phyloP scores from a whole-genome alignment of 2,888 invertebrate genomes.

The Theretra japonica region DNA sequence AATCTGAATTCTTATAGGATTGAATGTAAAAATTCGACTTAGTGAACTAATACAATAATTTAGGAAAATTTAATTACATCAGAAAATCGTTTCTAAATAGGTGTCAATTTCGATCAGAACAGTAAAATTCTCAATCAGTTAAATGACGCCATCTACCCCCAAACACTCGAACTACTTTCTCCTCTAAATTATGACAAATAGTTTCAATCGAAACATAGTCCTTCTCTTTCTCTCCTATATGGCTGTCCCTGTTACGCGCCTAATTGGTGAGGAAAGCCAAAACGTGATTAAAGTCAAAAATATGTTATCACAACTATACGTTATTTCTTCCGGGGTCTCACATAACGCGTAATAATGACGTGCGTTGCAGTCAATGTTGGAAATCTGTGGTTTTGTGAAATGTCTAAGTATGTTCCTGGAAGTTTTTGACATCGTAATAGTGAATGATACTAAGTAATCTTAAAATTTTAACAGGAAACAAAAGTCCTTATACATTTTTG shows the following conservation, averaged over 20 bases:
- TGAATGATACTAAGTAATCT: too few relatives aligned
- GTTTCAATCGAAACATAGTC: too few relatives aligned
- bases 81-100: too few relatives aligned
- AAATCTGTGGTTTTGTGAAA: background rate
- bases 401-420: background rate
- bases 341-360: constrained; percentile 40
- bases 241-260: background rate
- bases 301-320: constrained; percentile 43
- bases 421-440: too few relatives aligned
- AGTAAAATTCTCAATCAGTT: background rate
- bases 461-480: too few relatives aligned
- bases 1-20: too few relatives aligned
- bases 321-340: constrained; percentile 48
- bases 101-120: background rate
- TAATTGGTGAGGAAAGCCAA: constrained; percentile 33
- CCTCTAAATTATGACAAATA: too few relatives aligned
- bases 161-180: background rate
- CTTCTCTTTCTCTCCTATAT: background rate
- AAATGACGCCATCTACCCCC: background rate
- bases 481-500: too few relatives aligned
- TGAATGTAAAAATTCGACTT: too few relatives aligned
- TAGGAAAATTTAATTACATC: too few relatives aligned
- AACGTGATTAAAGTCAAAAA: constrained; percentile 44
- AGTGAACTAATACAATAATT: too few relatives aligned
- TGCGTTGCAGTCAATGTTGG: constrained; percentile 3